Conservation (phyloP, 2,888 invertebrate species). For the Desoria tigrina region DNA sequence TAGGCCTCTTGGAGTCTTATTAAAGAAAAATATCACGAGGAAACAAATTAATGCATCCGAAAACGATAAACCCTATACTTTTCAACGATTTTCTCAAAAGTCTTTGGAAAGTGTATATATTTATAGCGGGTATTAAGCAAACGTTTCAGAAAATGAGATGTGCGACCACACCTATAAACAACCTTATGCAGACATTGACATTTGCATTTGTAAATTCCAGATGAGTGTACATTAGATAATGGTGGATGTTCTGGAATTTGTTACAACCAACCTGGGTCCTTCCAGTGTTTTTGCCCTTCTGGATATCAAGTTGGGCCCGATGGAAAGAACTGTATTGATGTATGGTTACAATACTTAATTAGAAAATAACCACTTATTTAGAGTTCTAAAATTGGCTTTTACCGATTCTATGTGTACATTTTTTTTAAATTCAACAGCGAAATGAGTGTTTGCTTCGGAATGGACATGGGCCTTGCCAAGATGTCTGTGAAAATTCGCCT, state of each 20-base stretch:
- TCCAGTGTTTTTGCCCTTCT: constrained; percentile 59
- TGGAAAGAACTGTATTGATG: constrained; percentile 55
- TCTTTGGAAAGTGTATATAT: too few relatives aligned
- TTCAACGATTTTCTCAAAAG: too few relatives aligned
- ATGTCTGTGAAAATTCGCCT: constrained; percentile 63
- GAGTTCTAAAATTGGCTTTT: too few relatives aligned
- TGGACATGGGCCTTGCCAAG: constrained; percentile 68
- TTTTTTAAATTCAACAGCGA: constrained; percentile 52
- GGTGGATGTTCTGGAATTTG: constrained; percentile 69
- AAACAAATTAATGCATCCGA: too few relatives aligned
- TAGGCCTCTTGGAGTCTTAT: too few relatives aligned
- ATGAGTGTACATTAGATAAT: constrained; percentile 64
- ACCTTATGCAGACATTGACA: background rate
- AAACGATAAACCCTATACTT: too few relatives aligned
- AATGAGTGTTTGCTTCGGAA: constrained; percentile 67
- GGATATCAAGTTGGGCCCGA: constrained; percentile 57
- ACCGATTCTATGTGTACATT: background rate
- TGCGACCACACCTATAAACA: background rate
- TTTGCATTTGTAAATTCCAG: constrained; percentile 39
- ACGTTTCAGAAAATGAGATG: too few relatives aligned
- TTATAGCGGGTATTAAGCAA: too few relatives aligned
- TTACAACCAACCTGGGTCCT: constrained; percentile 63
- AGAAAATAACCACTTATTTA: too few relatives aligned
- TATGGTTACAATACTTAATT: background rate
- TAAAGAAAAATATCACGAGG: too few relatives aligned